These are phyloP conservation scores for Apodemus speciosus DNA, from an alignment of 2,113 vertebrate species.

Conservation along the genomic window DNA sequence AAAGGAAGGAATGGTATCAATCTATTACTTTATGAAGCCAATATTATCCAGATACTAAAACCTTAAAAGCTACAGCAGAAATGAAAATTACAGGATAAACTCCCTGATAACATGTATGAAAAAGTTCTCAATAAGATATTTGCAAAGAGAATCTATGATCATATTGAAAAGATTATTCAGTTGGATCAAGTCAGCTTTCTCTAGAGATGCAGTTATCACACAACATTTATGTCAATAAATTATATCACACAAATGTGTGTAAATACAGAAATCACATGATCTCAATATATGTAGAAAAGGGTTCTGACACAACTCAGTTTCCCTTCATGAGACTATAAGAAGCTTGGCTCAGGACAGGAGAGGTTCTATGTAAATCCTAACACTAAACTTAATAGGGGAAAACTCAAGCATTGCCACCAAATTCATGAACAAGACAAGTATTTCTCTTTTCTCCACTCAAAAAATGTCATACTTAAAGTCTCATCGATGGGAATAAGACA, in stretches of 20 bases:
- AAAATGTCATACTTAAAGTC: background rate
- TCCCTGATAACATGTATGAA: background rate
- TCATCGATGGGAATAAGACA: background rate
- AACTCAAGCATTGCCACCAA: background rate
- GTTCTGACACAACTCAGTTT: background rate
- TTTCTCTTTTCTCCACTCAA: background rate
- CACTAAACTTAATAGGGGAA: background rate
- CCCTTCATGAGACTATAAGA: background rate
- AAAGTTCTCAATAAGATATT: background rate
- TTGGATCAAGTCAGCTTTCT: background rate
- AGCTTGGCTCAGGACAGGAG: background rate
- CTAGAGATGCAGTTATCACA: background rate
- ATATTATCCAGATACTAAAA: background rate
- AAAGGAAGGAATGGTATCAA: background rate
- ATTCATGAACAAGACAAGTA: background rate
- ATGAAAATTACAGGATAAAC: background rate
- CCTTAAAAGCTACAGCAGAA: background rate
- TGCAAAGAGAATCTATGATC: background rate
- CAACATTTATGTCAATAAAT: background rate
- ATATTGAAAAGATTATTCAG: background rate
- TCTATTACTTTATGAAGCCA: background rate
- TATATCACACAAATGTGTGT: background rate
- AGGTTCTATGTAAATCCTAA: background rate
- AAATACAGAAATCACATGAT: background rate
- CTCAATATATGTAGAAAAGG: background rate